Base-by-base conservation (phyloP, 2,113 vertebrate genomes). In the Megaceryle torquata region DNA sequence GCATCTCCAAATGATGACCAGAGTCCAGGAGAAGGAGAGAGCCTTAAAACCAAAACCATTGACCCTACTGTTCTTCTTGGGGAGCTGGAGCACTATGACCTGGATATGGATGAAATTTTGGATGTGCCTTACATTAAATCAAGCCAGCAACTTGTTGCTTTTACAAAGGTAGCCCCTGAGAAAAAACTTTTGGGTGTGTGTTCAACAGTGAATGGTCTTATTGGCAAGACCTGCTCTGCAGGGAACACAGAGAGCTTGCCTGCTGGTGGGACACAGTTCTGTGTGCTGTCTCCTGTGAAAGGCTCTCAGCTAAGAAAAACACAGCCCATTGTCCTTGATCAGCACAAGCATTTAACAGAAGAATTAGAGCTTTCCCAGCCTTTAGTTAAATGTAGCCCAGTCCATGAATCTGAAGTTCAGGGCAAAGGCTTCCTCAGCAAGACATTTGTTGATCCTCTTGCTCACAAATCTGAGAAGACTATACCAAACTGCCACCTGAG, bases 71-170 rank as follows among this genome's bases (percentile, higher is more conserved):
- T 97, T 37, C 92, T 99, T 33, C 98, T 98, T 63, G 99, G 99
- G 3, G 99, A 99, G 86, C 97, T 99, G 97, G 99, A 99, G 82
- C 99, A 99, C 93, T 99, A 99, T 65, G 99, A 99, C 85, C 98
- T 99, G 78, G 99, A 99, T 97, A 99, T 99, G 99, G 99, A 99
- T 93, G 99, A 99, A 98, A 99, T 99, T 97, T 98, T 99, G 97
- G 99, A 99, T 46, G 99, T 99, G 98, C 99, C 99, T 95, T 99
- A 99, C 53, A 99, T 99, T 96, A 99, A 99, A 96, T 99, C 99
- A 95, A 99, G 93, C 77, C 99, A 99, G 70, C 99, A 99, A 92
- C 98, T 98, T 95, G 97, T 98, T 97, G 96, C 99, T 18, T 98
- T 99, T 91, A 98, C 98, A 25, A 98, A 99, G 60, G 97, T 97